Evolutionary conservation across 2,888 invertebrate species (phyloP), one percentile per base, ranked within the genome.

Genomic region (Spodoptera picta): DNA sequence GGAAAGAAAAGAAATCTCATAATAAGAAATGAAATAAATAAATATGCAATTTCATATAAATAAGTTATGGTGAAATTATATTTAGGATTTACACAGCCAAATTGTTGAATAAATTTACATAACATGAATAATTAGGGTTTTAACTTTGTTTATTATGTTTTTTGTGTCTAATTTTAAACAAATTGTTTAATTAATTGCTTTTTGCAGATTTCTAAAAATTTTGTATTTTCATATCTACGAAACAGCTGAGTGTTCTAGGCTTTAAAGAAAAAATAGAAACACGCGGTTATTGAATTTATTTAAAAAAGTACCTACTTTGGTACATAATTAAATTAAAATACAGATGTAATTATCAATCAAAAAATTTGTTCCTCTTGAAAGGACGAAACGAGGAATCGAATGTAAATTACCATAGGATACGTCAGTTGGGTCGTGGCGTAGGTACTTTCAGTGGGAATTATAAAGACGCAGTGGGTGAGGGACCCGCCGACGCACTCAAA

Each of bases 401-500:
- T 23, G 23, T 31, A 31, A 19, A 43, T 42, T 31, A 41, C 24
- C 19, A 36, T 24, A 41, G 31, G 6, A 43, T 4, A 24, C 44
- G n/a, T 45, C 23, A 23, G 23, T 11, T 9, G 12, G 12, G 23
- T 14, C 31, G 47, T 59, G 23, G 10, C 31, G 7, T 54, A 19
- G 10, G 27, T 42, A 55, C 11, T 48, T 65, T 65, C 9, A 46
- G 44, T 23, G 23, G 65, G 41, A 57, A 58, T 54, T 48, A 23
- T 45, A 45, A 31, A 52, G 36, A 36, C 14, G 24, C 42, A 49
- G 48, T 44, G 49, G 42, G 45, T 42, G 14, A 27, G 27, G 45
- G 31, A n/a, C 12, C 9, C 31, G 42, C 31, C n/a, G 61, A 70
- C 65, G 65, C 72, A 73, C 64, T 73, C 61, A 67, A 75, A 74